Base-by-base conservation (phyloP, 2,888 invertebrate species). In the Cheilosia soror region DNA sequence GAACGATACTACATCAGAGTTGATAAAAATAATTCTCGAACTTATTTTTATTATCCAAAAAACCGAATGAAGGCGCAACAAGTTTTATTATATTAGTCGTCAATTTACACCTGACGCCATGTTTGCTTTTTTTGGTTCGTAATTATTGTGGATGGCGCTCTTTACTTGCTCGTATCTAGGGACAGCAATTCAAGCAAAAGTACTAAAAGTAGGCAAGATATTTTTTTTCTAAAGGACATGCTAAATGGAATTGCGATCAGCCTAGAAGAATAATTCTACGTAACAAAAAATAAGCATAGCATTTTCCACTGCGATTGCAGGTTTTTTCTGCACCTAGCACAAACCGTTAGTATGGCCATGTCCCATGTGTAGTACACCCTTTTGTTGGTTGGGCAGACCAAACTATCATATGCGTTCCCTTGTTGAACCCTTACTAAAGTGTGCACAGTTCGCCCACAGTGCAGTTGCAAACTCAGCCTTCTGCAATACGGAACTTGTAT, bases 81-180 rank as follows among this genome's bases (percentile, higher is more conserved):
- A 55, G 65, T 66, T 40, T 15, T n/a, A 9, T 5, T 15, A 33
- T 25, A 29, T 51, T 42, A 1, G 5, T 44, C 7, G n/a, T 25
- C 27, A 66, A 11, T 29, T 29, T 25, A 20, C 11, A 4, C 7
- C 40, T 11, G 37, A 4, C 66, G 76, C 76, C 76, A 76, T 76
- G 49, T 68, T 76, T 29, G 13, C n/a, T 47, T 57, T 6, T n/a
- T 33, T 3, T 60, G 2, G 13, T 27, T n/a, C 5, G 4, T 20
- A 2, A 29, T n/a, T 4, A 27, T 15, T 5, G 29, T 5, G 25
- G 44, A 25, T 29, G 7, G 2, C 20, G 37, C 62, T 25, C 53
- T 37, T 37, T 31, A 4, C 44, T 82, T 82, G 82, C 82, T 66
- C 6, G 82, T 66, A 83, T 78, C 55, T 73, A 83, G 82, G 82